These are phyloP conservation scores for Accipiter virgatus DNA, from an alignment of 2,113 vertebrate genomes.

Conservation along the genomic window DNA sequence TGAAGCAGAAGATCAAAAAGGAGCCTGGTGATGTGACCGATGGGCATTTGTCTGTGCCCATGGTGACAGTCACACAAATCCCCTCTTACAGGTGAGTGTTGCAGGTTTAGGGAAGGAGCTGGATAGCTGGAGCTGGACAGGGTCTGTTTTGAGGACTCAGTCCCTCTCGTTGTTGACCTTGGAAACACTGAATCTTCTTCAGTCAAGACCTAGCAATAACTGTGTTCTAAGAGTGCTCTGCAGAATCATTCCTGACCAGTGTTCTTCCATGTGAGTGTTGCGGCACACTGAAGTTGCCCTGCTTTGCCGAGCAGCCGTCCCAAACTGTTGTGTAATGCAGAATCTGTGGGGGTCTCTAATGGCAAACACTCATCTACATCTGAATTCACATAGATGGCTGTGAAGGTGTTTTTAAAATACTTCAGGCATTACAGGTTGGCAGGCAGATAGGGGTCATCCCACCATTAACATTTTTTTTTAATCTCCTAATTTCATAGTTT, in stretches of 20 bases:
- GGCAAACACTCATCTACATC: not conserved
- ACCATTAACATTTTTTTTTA: not conserved
- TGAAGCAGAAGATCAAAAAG: slow-evolving; percentile 89
- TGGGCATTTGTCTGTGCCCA: slow-evolving; percentile 63
- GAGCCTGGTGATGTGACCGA: slow-evolving; percentile 64
- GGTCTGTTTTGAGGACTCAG: not conserved
- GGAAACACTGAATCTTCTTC: not conserved
- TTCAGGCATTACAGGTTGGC: not conserved
- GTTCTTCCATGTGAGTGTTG: not conserved
- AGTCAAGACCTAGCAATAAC: not conserved
- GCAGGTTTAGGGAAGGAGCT: not conserved
- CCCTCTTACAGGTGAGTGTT: slow-evolving; percentile 87
- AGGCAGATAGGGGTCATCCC: not conserved
- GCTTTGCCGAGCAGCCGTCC: not conserved
- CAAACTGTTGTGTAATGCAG: not conserved
- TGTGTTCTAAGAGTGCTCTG: not conserved
- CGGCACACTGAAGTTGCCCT: not conserved
- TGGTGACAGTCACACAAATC: slow-evolving; percentile 85
- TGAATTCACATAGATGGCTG: not conserved
- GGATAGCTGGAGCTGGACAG: not conserved
- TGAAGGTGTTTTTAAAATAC: not conserved
- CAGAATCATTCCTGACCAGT: not conserved
- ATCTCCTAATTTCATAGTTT: not conserved
- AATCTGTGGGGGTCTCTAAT: not conserved
- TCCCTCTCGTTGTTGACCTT: not conserved